Percentiles rank a stretch among this genome's conserved stretches.
phyloP scores from a whole-genome alignment of 2,113 vertebrate species.

The Stictonetta naevosa region DNA sequence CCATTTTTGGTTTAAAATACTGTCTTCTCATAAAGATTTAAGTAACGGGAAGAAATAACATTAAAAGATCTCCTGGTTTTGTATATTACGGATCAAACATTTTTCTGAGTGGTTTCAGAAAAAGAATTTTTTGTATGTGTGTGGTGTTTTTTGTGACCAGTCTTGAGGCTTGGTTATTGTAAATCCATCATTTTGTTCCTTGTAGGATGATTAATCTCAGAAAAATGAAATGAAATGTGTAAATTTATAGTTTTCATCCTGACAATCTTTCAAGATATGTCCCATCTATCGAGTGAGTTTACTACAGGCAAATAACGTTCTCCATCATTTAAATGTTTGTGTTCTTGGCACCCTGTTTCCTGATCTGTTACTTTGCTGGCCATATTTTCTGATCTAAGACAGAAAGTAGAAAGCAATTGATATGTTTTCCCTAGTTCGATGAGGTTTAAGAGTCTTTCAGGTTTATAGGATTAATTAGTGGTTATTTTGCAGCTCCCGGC shows the following conservation, averaged over 20 bases:
- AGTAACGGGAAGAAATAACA: constrained; percentile 13
- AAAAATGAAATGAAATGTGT: constrained; percentile 37
- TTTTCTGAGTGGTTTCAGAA: constrained; percentile 25
- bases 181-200: constrained; percentile 46
- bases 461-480: constrained; percentile 47
- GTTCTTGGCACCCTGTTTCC: constrained; percentile 53
- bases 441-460: constrained; percentile 15
- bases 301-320: constrained; percentile 25
- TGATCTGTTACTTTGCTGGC: constrained; percentile 50
- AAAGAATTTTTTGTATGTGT: not conserved
- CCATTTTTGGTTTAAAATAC: not conserved
- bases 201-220: constrained; percentile 42
- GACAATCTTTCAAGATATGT: constrained; percentile 24
- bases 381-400: constrained; percentile 42
- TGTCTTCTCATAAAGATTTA: constrained; percentile 17
- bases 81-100: not conserved
- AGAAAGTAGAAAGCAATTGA: constrained; percentile 45
- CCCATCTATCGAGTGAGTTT: not conserved
- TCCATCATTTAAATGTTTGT: constrained; percentile 58
- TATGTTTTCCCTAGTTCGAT: not conserved
- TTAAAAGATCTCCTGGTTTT: not conserved
- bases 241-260: constrained; percentile 41
- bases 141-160: not conserved
- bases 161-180: not conserved
- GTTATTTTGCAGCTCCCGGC: constrained; percentile 18